phyloP scores from a whole-genome alignment of 1,140 invertebrate species.

The Thrips palmi region DNA sequence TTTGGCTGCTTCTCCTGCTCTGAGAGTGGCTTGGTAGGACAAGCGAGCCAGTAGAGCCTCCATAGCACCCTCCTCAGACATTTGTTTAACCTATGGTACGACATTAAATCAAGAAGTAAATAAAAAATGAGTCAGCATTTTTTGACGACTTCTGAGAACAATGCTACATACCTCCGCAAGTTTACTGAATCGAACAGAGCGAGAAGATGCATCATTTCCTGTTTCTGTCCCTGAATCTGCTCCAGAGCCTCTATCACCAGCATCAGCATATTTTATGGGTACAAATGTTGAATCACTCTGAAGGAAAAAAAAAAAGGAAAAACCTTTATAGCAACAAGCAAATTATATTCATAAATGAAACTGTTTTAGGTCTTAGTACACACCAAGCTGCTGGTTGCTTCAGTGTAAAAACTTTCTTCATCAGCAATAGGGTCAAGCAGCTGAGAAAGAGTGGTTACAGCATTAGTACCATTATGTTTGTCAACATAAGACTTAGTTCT shows the following conservation, averaged over 20 bases:
- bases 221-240: constrained; percentile 55
- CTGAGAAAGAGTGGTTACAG: constrained; percentile 22
- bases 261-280: constrained; percentile 57
- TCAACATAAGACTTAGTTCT: constrained; percentile 1
- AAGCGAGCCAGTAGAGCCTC: constrained; percentile 66
- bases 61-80: constrained; percentile 63
- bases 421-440: constrained; percentile 45
- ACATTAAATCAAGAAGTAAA: background rate
- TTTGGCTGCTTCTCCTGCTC: constrained; percentile 47
- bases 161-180: constrained; percentile 55
- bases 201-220: constrained; percentile 58
- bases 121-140: constrained; percentile 4
- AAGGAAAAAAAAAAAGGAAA: constrained; percentile 18
- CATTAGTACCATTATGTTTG: constrained; percentile 3
- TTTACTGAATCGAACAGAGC: constrained; percentile 65
- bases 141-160: background rate
- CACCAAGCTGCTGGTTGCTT: constrained; percentile 35
- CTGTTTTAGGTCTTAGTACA: constrained; percentile 16
- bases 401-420: constrained; percentile 43
- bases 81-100: constrained; percentile 40
- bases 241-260: constrained; percentile 32
- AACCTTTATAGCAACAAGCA: background rate
- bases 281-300: constrained; percentile 69
- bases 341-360: background rate
- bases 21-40: constrained; percentile 61